These are phyloP conservation scores for Alviniconcha strummeri DNA, from an alignment of 2,888 invertebrate genomes.

Conservation along the genomic window DNA sequence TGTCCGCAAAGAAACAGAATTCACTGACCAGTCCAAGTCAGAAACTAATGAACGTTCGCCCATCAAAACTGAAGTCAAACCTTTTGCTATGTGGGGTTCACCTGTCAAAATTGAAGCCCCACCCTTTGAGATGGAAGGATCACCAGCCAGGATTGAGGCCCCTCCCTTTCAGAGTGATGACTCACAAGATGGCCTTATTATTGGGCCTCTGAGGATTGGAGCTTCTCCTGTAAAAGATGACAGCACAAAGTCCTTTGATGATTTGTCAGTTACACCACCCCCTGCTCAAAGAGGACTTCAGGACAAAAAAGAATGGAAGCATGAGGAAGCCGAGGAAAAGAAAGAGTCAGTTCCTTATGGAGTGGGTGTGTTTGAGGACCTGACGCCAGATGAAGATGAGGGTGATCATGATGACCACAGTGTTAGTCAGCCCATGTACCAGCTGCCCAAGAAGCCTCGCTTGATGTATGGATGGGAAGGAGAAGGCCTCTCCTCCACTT, in stretches of 20 bases:
- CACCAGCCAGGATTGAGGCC: slow-evolving; percentile 31
- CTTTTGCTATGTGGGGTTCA: slow-evolving; percentile 27
- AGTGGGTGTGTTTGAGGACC: slow-evolving; percentile 29
- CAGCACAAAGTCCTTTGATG: neutral
- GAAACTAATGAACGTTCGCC: slow-evolving; percentile 1
- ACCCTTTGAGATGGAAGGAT: slow-evolving; percentile 24
- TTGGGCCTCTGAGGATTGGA: slow-evolving; percentile 22
- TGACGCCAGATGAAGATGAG: slow-evolving; percentile 34
- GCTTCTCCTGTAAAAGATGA: slow-evolving; percentile 20
- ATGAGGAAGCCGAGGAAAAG: slow-evolving; percentile 5
- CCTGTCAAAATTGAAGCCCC: slow-evolving; percentile 12
- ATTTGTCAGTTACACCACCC: slow-evolving; percentile 5
- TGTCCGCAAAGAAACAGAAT: neutral
- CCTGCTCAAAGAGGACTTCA: neutral
- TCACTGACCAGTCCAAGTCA: slow-evolving; percentile 10
- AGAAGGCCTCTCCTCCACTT: neutral
- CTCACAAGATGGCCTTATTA: slow-evolving; percentile 24
- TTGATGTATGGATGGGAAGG: slow-evolving; percentile 22
- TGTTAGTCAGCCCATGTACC: slow-evolving; percentile 30
- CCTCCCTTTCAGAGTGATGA: slow-evolving; percentile 33
- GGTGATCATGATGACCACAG: slow-evolving; percentile 24
- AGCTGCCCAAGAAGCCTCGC: slow-evolving; percentile 28
- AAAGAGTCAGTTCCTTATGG: slow-evolving; percentile 29
- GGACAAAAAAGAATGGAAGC: neutral
- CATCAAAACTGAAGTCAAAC: neutral